Evolutionary conservation across 1,140 invertebrate genomes (phyloP), one percentile per base, ranked within the genome.

Genomic region (silkworm (Bombyx mori)): DNA sequence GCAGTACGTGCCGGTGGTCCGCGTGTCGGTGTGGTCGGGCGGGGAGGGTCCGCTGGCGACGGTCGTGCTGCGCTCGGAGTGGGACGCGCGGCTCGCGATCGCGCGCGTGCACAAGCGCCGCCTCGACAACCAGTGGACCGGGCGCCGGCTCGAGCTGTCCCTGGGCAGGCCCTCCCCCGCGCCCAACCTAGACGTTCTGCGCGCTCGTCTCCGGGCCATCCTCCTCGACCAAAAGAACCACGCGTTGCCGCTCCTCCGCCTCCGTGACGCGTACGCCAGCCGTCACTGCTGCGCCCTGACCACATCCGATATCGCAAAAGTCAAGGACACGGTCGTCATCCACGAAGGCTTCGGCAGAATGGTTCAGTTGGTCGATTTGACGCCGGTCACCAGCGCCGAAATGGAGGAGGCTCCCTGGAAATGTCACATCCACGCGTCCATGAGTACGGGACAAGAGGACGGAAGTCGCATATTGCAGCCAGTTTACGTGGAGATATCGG

Each of bases 241-340:
- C 62, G 90, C 90, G 57, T 85, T 96, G 49, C 94, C 94, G 0
- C 83, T 96, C 1, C 92, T 96, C 62, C 92, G 94, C 71, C 92
- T 97, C 60, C 90, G 95, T 18, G 94, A 97, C 75, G 89, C 95
- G 58, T 96, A 94, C 84, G 94, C 96, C 62, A 92, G 92, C 68
- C 91, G 95, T 48, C 95, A 93, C 70, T 91, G 94, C 76, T 91
- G 92, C 52, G 91, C 93, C 0, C 90, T 96, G 2, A 93, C 92
- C 52, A 92, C 95, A 0, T 94, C 94, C 0, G 95, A 96, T 61
- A 86, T 97, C 58, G 93, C 93, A 57, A 92, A 92, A 70, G 90
- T 95, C 79, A 91, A 90, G 62, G 94, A 95, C 65, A 92, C 93
- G 54, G 84, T 87, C 0, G 44, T 82, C 0, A 78, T 85, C 2